These are phyloP conservation scores for Andricus quercusramuli DNA, from an alignment of 2,888 invertebrate species.

Conservation along the genomic window DNA sequence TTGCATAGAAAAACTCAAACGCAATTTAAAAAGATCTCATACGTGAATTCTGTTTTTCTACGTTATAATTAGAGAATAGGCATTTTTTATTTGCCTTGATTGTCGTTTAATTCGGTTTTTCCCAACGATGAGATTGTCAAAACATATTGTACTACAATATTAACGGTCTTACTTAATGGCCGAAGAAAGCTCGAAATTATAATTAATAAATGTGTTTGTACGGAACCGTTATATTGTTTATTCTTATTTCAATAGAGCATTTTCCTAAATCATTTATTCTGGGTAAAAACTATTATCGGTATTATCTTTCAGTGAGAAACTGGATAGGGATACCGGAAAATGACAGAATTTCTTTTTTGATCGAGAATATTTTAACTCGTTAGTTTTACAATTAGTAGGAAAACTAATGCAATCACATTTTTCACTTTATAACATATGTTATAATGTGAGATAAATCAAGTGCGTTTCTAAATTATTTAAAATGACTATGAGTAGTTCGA, in stretches of 20 bases:
- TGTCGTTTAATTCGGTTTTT: not conserved
- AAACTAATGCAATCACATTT: too few species aligned
- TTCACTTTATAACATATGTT: too few species aligned
- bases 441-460: too few species aligned
- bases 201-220: slow-evolving; percentile 40
- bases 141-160: slow-evolving; percentile 33
- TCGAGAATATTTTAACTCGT: too few species aligned
- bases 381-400: too few species aligned
- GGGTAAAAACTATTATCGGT: too few species aligned
- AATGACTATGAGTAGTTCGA: too few species aligned
- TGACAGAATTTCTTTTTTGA: too few species aligned
- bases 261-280: not conserved
- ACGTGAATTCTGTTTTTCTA: not conserved
- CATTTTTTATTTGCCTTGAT: not conserved
- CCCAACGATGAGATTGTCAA: not conserved
- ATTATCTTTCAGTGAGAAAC: too few species aligned
- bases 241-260: not conserved
- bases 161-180: slow-evolving; percentile 6
- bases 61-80: not conserved
- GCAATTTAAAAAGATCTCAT: slow-evolving; percentile 14
- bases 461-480: too few species aligned
- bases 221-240: not conserved
- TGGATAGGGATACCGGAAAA: too few species aligned
- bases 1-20: not conserved
- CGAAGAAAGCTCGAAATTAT: slow-evolving; percentile 24